phyloP scores from a whole-genome alignment of 2,113 vertebrate genomes.

The Chaetodon auriga region DNA sequence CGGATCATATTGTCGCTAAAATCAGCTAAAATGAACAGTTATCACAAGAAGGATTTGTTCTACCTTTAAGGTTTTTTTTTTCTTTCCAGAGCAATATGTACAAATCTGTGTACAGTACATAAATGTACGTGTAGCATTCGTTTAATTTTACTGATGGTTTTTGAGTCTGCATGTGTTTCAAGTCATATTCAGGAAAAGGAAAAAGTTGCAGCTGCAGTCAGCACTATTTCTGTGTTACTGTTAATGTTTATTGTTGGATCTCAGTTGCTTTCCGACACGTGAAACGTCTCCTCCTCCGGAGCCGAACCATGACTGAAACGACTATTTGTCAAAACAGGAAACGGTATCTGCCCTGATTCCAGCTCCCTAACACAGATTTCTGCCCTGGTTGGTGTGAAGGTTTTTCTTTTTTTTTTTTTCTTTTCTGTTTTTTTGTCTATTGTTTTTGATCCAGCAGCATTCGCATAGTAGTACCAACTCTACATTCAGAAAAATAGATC shows the following conservation, averaged over 20 bases:
- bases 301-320: conserved; percentile 21
- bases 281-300: conserved; percentile 2
- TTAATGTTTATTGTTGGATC: conserved; percentile 49
- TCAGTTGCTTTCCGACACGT: background rate
- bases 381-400: conserved; percentile 51
- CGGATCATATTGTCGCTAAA: conserved; percentile 57
- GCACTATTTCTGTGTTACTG: conserved; percentile 43
- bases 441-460: conserved; percentile 77
- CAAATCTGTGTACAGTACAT: conserved; percentile 54
- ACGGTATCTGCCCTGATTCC: conserved; percentile 8
- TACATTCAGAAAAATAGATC: conserved; percentile 84
- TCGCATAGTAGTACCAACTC: conserved; percentile 73
- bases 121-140: conserved; percentile 43
- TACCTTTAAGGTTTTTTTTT: conserved; percentile 34
- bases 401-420: conserved; percentile 11
- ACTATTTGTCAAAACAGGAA: conserved; percentile 20
- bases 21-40: conserved; percentile 59
- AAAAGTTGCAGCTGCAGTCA: conserved; percentile 71
- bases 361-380: conserved; percentile 35
- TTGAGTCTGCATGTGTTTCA: conserved; percentile 78
- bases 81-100: conserved; percentile 56
- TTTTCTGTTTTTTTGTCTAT: conserved; percentile 43
- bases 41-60: conserved; percentile 41
- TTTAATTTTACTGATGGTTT: conserved; percentile 52
- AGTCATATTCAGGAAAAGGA: conserved; percentile 81